A percentile compares a stretch with the other conserved stretches of the same genome.
Evolutionary conservation across 1,140 invertebrate species (phyloP).

Genomic region (Drosophila pallidifrons): DNA sequence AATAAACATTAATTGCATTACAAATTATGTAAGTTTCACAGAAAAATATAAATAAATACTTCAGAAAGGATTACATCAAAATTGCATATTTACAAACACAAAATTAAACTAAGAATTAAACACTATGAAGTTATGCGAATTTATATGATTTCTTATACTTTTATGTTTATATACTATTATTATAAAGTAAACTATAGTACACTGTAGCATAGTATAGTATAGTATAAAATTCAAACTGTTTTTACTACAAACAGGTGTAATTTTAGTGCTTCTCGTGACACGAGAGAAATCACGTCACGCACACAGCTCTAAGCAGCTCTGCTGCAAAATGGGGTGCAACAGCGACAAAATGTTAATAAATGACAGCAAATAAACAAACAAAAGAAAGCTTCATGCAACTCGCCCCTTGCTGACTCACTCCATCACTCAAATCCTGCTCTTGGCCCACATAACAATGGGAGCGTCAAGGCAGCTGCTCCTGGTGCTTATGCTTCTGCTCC

Average conservation of each 20-base stretch:
- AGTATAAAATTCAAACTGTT: no score
- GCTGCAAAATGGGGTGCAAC: not conserved
- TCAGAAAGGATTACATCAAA: no score
- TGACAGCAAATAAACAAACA: slow-evolving; percentile 33
- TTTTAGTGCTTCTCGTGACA: not conserved
- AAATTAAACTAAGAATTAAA: no score
- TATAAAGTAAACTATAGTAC: no score
- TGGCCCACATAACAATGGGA: slow-evolving; percentile 17
- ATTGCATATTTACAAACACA: no score
- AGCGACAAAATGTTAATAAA: slow-evolving; percentile 29
- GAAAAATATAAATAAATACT: no score
- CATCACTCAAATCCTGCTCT: not conserved
- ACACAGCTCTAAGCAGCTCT: not conserved
- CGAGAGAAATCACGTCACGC: not conserved
- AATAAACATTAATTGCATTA: no score
- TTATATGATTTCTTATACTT: no score
- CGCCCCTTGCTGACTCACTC: not conserved
- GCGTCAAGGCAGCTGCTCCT: slow-evolving; percentile 32
- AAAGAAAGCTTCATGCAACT: not conserved
- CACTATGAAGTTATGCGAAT: no score
- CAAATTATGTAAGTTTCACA: no score
- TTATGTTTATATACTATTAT: no score
- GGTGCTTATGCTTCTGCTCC: slow-evolving; percentile 12
- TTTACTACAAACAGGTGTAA: not conserved
- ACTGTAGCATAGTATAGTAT: no score